Conservation (phyloP, 2,888 invertebrate genomes). For the Ptilodon capucinus region DNA sequence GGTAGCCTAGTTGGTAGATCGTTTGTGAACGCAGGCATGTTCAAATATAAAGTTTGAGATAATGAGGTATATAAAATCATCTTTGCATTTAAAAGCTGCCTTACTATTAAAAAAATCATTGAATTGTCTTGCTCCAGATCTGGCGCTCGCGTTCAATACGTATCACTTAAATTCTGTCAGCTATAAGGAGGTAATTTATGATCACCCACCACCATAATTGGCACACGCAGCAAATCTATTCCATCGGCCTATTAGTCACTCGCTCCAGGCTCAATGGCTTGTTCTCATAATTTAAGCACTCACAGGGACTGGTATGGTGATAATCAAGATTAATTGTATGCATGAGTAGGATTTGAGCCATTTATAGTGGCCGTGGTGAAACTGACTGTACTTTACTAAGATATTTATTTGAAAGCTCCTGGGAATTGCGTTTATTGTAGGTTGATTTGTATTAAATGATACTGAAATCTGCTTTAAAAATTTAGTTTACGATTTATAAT, state of each 20-base stretch:
- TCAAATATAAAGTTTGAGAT: no score
- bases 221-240: conserved; percentile 47
- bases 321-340: conserved; percentile 34
- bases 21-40: no score
- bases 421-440: no score
- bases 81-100: not conserved
- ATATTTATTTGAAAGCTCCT: not conserved
- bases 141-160: conserved; percentile 8
- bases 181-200: conserved; percentile 37
- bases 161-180: conserved; percentile 26
- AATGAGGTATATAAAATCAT: no score
- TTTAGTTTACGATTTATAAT: no score
- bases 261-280: conserved; percentile 29
- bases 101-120: not conserved
- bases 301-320: conserved; percentile 9
- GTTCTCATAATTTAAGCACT: conserved; percentile 29
- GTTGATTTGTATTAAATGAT: no score
- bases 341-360: conserved; percentile 18
- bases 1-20: no score
- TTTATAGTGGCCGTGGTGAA: not conserved
- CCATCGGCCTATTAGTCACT: conserved; percentile 43
- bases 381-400: not conserved
- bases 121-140: not conserved
- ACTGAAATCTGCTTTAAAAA: no score
- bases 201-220: conserved; percentile 42